These are phyloP conservation scores for Tridacna crocea DNA, from an alignment of 2,888 invertebrate species.

Conservation along the genomic window DNA sequence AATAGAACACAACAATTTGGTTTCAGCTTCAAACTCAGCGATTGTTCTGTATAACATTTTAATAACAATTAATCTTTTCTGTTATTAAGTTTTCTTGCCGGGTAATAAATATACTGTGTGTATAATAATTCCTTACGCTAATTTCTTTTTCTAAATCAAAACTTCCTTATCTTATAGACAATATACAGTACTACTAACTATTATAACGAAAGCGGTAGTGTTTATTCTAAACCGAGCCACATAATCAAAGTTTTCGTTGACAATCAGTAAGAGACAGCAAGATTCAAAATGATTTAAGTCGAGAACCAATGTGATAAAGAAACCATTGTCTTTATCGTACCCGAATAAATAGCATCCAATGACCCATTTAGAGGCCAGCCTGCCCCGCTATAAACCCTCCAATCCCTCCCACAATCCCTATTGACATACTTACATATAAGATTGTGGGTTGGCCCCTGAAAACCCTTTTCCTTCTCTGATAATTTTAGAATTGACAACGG, in stretches of 20 bases:
- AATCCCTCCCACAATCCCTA: constrained; percentile 30
- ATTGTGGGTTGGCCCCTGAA: background rate
- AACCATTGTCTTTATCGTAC: constrained; percentile 18
- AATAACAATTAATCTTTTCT: background rate
- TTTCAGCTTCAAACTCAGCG: constrained; percentile 58
- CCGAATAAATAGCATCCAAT: constrained; percentile 10
- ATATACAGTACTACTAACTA: too few species aligned
- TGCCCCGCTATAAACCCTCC: constrained; percentile 14
- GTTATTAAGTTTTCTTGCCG: too few species aligned
- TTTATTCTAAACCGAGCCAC: too few species aligned
- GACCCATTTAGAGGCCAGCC: constrained; percentile 11
- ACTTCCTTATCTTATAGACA: too few species aligned
- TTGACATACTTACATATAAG: constrained; percentile 8
- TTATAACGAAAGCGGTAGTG: too few species aligned
- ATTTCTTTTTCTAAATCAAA: too few species aligned
- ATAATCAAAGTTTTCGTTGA: too few species aligned
- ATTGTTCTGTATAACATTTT: constrained; percentile 50
- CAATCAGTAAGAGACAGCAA: background rate
- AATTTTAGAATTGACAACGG: too few species aligned
- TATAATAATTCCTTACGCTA: too few species aligned
- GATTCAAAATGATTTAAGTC: background rate
- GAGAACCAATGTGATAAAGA: background rate
- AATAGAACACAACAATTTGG: constrained; percentile 52
- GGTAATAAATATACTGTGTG: too few species aligned
- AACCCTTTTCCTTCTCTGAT: background rate